These are phyloP conservation scores for Micropoecilia bifurca DNA, from an alignment of 2,797 vertebrate species.

Conservation along the genomic window DNA sequence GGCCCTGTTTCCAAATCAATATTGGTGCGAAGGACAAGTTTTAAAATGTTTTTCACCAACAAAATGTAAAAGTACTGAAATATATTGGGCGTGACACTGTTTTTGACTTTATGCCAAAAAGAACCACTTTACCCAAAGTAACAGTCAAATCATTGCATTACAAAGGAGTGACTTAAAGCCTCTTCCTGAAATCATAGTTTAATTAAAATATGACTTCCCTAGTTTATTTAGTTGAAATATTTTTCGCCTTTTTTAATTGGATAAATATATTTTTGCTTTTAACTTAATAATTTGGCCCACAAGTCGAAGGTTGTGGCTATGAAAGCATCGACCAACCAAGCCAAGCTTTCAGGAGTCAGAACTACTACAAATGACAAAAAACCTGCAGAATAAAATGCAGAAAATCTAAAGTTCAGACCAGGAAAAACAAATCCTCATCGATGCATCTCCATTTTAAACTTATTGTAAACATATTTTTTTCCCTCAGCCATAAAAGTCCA, in stretches of 20 bases:
- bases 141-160: not conserved
- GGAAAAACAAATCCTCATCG: not conserved
- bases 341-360: too few species aligned
- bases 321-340: not conserved
- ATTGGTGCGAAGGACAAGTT: not conserved
- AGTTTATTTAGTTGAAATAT: not conserved
- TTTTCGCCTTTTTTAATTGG: not conserved
- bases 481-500: slow-evolving; percentile 29
- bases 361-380: not conserved
- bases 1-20: not conserved
- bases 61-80: not conserved
- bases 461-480: slow-evolving; percentile 50
- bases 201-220: not conserved
- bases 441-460: slow-evolving; percentile 16
- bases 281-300: not conserved
- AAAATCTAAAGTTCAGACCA: not conserved
- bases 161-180: not conserved
- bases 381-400: not conserved
- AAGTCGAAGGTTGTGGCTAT: not conserved
- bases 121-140: not conserved
- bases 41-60: not conserved
- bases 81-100: not conserved
- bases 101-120: not conserved
- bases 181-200: not conserved
- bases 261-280: not conserved